Conservation (phyloP, 2,888 invertebrate genomes). For the Drosophila nr. fundita region DNA sequence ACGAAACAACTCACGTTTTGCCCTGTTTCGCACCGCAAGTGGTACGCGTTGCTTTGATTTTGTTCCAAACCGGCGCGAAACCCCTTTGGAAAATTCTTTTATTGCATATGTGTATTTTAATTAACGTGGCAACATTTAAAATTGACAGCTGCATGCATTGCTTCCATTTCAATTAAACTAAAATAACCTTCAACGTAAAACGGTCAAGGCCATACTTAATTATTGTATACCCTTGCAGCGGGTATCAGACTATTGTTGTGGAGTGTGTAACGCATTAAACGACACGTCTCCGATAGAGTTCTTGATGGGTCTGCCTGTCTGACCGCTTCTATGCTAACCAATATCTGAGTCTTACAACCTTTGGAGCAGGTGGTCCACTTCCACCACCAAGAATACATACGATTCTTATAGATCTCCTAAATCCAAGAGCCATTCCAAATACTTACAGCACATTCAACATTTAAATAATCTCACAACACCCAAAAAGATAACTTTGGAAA, state of each 20-base stretch:
- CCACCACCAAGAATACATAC: neutral
- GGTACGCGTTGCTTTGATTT: slow-evolving; percentile 1
- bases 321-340: neutral
- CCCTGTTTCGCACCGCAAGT: neutral
- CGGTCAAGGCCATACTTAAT: neutral
- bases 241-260: neutral
- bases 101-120: neutral
- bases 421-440: neutral
- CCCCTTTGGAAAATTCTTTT: neutral
- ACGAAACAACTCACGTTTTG: slow-evolving; percentile 3
- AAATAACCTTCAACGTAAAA: neutral
- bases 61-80: slow-evolving; percentile 2
- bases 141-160: slow-evolving; percentile 8
- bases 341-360: neutral
- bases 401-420: neutral
- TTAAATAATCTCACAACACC: neutral
- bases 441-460: neutral
- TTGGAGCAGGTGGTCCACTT: neutral
- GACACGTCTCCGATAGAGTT: neutral
- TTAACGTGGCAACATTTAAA: neutral
- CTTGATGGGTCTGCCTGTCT: neutral
- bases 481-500: neutral
- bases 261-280: too few relatives aligned
- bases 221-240: neutral
- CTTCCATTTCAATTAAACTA: neutral